Conservation (phyloP, 2,113 vertebrate species). For the Platysternon megacephalum region DNA sequence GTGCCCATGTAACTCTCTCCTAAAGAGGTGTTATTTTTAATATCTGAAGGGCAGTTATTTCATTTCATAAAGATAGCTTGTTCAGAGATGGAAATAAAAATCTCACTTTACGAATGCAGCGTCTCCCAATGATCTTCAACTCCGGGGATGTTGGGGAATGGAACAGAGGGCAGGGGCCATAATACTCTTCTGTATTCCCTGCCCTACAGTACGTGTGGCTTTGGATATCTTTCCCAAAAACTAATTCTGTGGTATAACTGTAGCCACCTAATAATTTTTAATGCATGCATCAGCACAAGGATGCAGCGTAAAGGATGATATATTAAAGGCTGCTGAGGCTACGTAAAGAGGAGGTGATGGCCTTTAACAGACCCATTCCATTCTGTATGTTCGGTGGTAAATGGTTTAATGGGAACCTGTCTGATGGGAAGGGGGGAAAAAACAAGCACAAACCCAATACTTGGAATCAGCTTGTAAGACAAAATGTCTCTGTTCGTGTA, state of each 20-base stretch:
- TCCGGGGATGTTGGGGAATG: background rate
- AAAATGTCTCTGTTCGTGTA: background rate
- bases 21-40: slow-evolving; percentile 83
- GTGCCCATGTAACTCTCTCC: slow-evolving; percentile 71
- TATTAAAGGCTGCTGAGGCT: slow-evolving; percentile 18
- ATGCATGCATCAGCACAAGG: background rate
- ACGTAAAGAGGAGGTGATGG: background rate
- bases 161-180: slow-evolving; percentile 27
- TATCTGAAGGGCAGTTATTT: slow-evolving; percentile 79
- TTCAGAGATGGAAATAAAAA: slow-evolving; percentile 73
- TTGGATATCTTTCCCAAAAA: slow-evolving; percentile 58
- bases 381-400: background rate
- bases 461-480: background rate
- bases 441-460: background rate
- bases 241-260: slow-evolving; percentile 41
- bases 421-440: background rate
- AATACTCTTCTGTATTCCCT: slow-evolving; percentile 65
- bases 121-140: slow-evolving; percentile 71
- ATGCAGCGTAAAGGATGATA: background rate
- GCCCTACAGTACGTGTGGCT: slow-evolving; percentile 26
- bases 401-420: background rate
- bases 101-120: slow-evolving; percentile 75
- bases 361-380: background rate
- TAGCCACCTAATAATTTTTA: slow-evolving; percentile 66
- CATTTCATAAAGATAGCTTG: slow-evolving; percentile 82